Evolutionary conservation across 1,140 invertebrate genomes (phyloP), one percentile per base, ranked within the genome.

Genomic region (Zaprionus gabonicus): DNA sequence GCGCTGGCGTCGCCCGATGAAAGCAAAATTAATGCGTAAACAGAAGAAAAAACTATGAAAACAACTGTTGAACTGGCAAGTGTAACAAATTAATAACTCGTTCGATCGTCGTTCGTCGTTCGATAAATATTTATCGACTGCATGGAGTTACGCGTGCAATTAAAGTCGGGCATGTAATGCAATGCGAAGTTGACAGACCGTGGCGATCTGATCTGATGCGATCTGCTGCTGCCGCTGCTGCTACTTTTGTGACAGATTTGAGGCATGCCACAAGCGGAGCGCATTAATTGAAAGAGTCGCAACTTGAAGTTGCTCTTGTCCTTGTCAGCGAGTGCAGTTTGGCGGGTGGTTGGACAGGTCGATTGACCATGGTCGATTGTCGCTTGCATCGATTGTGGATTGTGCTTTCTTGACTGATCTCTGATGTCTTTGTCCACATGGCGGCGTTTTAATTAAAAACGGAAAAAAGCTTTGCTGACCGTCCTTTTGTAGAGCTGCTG

Each of bases 101-200:
- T 44, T 66, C 53, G 27, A 20, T 66, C 53, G 27, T 34, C 64
- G 79, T 34, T 23, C 23, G 23, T 23, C 2, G 23, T 23, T 51
- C 53, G 65, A 78, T 90, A 84, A 83, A 87, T 90, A 90, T 87
- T 78, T 84, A 87, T 81, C 81, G 72, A 66, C 23, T 67, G 4
- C 6, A 58, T 56, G 4, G 4, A 58, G 62, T 65, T 66, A 65
- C 62, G 62, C 46, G 46, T 49, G 34, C 81, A 82, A 82, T 80
- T 83, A 71, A 58, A 49, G 44, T 34, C 46, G 27, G 44, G 60
- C 73, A 67, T 85, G 60, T 77, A 73, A 74, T 74, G 51, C 41
- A n/a, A 55, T 56, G 23, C 53, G 51, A 28, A 25, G 25, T 12
- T 15, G 60, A 51, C 17, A 28, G 49, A 20, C 17, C 60, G 2